Evolutionary conservation across 2,797 vertebrate genomes (phyloP), one percentile per base, ranked within the genome.

Genomic region (Lithobates sylvaticus): DNA sequence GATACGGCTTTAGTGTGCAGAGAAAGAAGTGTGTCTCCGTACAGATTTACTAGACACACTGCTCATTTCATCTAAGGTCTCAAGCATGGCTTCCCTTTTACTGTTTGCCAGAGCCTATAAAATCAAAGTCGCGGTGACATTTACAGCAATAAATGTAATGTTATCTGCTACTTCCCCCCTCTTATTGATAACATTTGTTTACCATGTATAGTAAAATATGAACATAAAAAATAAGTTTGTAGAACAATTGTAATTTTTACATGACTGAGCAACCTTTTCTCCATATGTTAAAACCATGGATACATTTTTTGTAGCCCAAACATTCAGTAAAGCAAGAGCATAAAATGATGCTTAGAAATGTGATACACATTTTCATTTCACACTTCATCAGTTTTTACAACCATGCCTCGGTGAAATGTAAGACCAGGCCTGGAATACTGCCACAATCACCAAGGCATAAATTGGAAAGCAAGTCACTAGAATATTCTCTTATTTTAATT

Each of bases 351-450:
- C 94, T 93, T 93, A 93, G 95, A 94, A 98, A 98, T 97, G 96
- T 94, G 97, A 97, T 97, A 97, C 97, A 97, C 96, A 96, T 97
- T 98, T 97, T 97, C 97, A 98, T 99, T 98, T 98, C 97, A 98
- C 97, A 98, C 96, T 96, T 95, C 96, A 97, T 97, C 97, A 96
- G 95, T 93, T 96, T 97, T 98, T 95, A 96, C 94, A 93, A 92
- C 94, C 90, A 89, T 88, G 92, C 94, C 93, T 95, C 95, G 93
- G 94, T 93, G 95, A 95, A 94, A 94, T 89, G 89, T 92, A 90
- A 91, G 91, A 91, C 90, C 89, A 90, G 80, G 84, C 85, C 89
- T 94, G 93, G 93, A 92, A 91, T 92, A 90, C 87, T 86, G 93
- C 93, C 93, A 92, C 87, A 90, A 90, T 91, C 91, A 92, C 91